A percentile compares a stretch with the other conserved stretches of the same genome.
These are phyloP conservation scores for Thysanoteuthis rhombus DNA, from an alignment of 2,888 invertebrate species.

Conservation along the genomic window DNA sequence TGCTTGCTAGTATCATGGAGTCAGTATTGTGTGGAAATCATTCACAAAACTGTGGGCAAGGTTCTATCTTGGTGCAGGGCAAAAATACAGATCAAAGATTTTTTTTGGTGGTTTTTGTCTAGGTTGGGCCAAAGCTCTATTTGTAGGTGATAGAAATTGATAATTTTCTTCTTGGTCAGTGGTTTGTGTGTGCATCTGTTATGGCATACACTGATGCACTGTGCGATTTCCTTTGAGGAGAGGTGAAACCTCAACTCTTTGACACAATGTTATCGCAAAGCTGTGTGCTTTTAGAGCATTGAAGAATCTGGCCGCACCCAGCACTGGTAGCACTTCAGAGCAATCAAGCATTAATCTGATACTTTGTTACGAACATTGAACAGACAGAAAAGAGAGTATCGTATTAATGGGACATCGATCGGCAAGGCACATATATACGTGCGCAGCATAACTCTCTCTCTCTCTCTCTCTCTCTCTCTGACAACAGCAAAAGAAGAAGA, in stretches of 20 bases:
- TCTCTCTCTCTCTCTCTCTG: neutral
- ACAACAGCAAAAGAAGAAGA: neutral
- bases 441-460: neutral
- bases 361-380: neutral
- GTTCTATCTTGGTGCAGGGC: neutral
- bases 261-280: neutral
- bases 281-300: neutral
- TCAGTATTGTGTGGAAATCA: too few relatives aligned
- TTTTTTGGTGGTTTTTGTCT: neutral
- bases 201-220: neutral
- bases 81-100: neutral
- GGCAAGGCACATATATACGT: too few relatives aligned
- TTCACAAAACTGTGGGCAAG: too few relatives aligned
- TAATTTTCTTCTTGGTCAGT: conserved; percentile 12
- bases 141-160: neutral
- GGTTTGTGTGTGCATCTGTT: neutral
- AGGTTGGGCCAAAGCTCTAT: neutral
- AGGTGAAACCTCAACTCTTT: neutral
- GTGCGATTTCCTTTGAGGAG: neutral
- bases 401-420: neutral
- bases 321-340: neutral
- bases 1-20: too few relatives aligned
- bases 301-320: neutral
- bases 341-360: neutral
- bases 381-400: neutral